Base-by-base conservation (phyloP, 2,888 invertebrate species). In the Eristalis intricaria region DNA sequence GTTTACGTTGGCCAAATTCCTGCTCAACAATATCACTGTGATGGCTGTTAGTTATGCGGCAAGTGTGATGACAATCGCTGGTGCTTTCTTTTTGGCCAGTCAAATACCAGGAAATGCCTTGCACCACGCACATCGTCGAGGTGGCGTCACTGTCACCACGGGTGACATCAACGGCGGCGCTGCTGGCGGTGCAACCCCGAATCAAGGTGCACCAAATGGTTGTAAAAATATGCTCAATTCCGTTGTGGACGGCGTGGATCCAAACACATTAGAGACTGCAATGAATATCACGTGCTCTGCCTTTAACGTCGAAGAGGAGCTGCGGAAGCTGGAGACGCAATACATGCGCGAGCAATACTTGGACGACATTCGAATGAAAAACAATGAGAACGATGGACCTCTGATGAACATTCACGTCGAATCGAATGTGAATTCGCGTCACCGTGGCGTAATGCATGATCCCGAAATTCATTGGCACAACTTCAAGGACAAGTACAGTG, bases 91-190 rank as follows among this genome's bases (percentile, higher is more conserved):
- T 89, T 91, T 94, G 87, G 94, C 93, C 63, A 94, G 94, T 88
- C 93, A 94, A 89, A 91, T 94, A 87, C 94, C 94, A 4, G 94
- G 94, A 56, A 94, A 93, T 63, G 91, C 92, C 69, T 90, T 94
- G 89, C 90, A 91, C 84, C 90, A 89, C 66, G 66, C 22, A 38
- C 77, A 75, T 63, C 88, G 78, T 74, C 64, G 74, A 65, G 68
- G 29, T 43, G 73, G 15, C 4, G 63, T 90, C 10, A 89, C 83
- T 56, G 29, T 50, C n/a, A 43, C n/a, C 43, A 43, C n/a, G 15
- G 60, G 3, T 22, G 26, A 22, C 22, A 22, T 60, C 13, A 60
- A 0, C 26, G 26, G 23, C 15, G 60, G 13, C 4, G 23, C 50
- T 26, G 68, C 61, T 35, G 56, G 73, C 40, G 69, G 68, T 29